phyloP scores from a whole-genome alignment of 2,797 vertebrate genomes.

The Pseudotriccus pelzelni region DNA sequence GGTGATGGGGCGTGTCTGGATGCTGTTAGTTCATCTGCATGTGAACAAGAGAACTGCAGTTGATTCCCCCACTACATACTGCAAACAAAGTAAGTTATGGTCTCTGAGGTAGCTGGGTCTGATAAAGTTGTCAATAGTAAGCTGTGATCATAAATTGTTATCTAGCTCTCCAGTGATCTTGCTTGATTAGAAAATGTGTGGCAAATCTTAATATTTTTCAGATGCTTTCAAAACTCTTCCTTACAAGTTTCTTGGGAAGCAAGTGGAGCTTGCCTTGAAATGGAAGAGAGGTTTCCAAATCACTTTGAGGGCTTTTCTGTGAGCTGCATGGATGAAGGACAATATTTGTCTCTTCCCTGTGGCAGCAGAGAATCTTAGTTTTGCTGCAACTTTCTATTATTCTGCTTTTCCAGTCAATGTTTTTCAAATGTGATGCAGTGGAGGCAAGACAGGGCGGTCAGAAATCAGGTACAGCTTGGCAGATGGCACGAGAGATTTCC shows the following conservation, averaged over 20 bases:
- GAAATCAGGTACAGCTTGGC: neutral
- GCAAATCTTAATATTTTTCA: neutral
- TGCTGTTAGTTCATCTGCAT: neutral
- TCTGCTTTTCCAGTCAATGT: neutral
- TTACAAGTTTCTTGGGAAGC: neutral
- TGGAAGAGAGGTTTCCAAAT: neutral
- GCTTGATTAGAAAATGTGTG: neutral
- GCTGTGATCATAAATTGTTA: neutral
- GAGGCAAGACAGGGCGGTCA: neutral
- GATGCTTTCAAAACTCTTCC: neutral
- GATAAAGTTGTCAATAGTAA: neutral
- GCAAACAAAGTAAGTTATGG: neutral
- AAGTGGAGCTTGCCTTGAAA: neutral
- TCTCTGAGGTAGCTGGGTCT: neutral
- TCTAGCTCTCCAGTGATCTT: neutral
- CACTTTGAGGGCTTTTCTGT: neutral
- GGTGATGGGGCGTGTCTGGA: neutral
- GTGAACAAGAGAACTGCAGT: neutral
- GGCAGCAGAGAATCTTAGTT: neutral
- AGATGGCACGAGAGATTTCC: neutral
- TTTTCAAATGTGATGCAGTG: neutral
- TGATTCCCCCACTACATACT: neutral
- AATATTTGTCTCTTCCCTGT: neutral
- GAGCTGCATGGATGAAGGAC: neutral
- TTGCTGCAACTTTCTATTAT: neutral